A percentile compares a stretch with the other conserved stretches of the same genome.
These are phyloP conservation scores for Mythimna lalbum DNA, from an alignment of 2,888 invertebrate species.

Conservation along the genomic window DNA sequence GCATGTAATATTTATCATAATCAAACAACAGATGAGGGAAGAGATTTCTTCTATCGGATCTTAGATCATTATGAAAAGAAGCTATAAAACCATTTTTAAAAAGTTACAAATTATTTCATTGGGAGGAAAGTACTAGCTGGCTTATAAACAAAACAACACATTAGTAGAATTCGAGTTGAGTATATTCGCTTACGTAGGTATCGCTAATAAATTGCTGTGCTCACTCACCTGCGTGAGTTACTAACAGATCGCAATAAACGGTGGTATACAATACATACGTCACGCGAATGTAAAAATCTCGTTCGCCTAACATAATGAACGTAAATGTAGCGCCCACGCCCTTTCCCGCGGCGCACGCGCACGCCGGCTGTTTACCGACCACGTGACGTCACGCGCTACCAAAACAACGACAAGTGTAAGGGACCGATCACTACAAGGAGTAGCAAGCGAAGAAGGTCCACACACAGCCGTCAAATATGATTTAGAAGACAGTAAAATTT, in stretches of 20 bases:
- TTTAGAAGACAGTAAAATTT: too few species aligned
- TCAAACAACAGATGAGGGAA: too few species aligned
- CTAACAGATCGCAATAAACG: constrained; percentile 2
- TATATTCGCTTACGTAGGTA: neutral
- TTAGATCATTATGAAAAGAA: neutral
- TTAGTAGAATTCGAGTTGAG: neutral
- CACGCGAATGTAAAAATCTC: constrained; percentile 33
- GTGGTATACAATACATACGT: constrained; percentile 40
- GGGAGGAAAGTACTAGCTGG: neutral
- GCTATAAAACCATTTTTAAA: neutral
- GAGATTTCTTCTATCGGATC: too few species aligned
- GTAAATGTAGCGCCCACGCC: constrained; percentile 45
- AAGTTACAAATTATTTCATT: neutral
- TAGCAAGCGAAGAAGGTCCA: neutral
- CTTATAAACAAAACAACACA: neutral
- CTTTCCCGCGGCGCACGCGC: constrained; percentile 37
- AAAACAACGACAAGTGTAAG: constrained; percentile 37
- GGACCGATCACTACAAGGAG: neutral
- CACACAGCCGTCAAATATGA: neutral
- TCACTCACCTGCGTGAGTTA: neutral
- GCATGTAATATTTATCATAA: too few species aligned
- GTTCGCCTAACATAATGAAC: constrained; percentile 39
- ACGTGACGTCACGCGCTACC: constrained; percentile 45
- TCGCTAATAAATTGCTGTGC: neutral
- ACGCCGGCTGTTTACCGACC: constrained; percentile 40